Percentiles rank a stretch among this genome's conserved stretches.
Conservation (phyloP, 2,113 vertebrate genomes). For the Toxotes jaculatrix region DNA sequence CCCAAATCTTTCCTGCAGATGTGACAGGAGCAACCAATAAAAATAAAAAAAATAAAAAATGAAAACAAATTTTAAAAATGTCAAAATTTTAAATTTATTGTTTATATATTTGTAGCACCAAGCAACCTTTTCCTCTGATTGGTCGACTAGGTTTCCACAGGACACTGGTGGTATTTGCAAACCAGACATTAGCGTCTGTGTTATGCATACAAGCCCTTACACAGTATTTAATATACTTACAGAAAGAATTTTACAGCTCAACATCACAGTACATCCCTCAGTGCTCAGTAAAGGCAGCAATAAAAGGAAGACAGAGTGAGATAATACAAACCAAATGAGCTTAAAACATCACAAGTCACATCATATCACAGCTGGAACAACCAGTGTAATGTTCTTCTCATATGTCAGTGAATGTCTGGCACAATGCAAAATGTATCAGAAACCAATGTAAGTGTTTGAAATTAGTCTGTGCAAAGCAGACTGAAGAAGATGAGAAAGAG, state of each 20-base stretch:
- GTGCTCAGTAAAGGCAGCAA: constrained; percentile 62
- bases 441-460: no score
- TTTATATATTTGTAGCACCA: not conserved
- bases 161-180: constrained; percentile 19
- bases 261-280: constrained; percentile 46
- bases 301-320: constrained; percentile 44
- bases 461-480: no score
- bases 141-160: not conserved
- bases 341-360: not conserved
- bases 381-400: not conserved
- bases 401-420: no score
- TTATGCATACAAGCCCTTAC: not conserved
- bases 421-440: no score
- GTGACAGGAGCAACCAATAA: not conserved
- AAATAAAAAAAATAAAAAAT: not conserved
- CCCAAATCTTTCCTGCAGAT: no score
- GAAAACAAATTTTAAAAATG: not conserved
- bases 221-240: constrained; percentile 62
- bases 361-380: not conserved
- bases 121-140: not conserved
- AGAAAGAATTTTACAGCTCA: constrained; percentile 51
- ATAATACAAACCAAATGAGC: constrained; percentile 27
- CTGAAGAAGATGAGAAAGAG: no score
- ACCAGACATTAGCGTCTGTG: not conserved
- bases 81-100: not conserved